A percentile compares a stretch with the other conserved stretches of the same genome.
These are phyloP conservation scores for Python bivittatus DNA, from an alignment of 2,113 vertebrate genomes.

Conservation along the genomic window DNA sequence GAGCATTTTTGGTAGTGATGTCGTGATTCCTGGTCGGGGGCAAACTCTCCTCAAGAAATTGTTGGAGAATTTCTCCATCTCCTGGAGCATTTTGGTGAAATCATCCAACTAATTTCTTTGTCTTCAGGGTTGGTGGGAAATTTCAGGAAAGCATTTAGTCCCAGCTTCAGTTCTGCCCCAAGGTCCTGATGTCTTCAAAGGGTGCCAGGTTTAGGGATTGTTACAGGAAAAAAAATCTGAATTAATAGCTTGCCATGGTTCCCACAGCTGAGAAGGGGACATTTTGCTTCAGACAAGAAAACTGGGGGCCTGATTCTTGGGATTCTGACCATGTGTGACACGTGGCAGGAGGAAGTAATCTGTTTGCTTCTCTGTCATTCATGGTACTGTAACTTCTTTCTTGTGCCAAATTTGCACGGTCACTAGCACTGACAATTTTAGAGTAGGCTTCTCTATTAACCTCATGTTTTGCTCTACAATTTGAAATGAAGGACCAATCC, in stretches of 20 bases:
- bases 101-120: background rate
- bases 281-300: background rate
- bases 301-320: background rate
- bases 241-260: background rate
- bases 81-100: background rate
- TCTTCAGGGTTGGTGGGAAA: background rate
- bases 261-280: background rate
- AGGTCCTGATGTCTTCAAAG: background rate
- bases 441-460: background rate
- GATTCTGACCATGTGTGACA: background rate
- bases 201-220: background rate
- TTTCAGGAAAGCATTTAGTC: background rate
- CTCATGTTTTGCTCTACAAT: background rate
- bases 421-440: background rate
- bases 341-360: background rate
- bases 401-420: background rate
- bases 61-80: background rate
- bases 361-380: background rate
- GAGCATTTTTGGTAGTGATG: background rate
- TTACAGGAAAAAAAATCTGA: accelerated
- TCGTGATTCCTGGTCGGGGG: background rate
- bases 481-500: background rate
- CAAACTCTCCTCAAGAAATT: background rate
- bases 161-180: background rate
- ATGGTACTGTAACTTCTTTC: background rate